Percentiles rank a stretch among this genome's conserved stretches.
phyloP scores from a whole-genome alignment of 2,113 vertebrate species.

The Jacana jacana region DNA sequence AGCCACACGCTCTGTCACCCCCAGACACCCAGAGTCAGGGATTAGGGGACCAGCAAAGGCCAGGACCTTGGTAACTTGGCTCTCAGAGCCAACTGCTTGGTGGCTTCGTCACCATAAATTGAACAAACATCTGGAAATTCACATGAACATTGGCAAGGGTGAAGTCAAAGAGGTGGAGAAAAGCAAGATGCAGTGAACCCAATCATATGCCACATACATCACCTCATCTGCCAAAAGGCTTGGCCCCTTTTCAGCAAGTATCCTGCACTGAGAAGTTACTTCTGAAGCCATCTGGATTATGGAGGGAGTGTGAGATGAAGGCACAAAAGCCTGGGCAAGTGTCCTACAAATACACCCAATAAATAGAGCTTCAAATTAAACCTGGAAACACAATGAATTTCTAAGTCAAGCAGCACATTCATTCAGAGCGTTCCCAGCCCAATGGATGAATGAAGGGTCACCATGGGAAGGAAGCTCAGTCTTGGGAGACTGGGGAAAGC shows the following conservation, averaged over 20 bases:
- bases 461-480: not conserved
- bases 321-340: not conserved
- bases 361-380: not conserved
- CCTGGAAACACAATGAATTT: not conserved
- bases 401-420: not conserved
- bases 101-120: not conserved
- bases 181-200: not conserved
- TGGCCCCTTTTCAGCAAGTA: not conserved
- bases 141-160: accelerated
- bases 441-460: accelerated
- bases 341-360: not conserved
- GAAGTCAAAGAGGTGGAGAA: not conserved
- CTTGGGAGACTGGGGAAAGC: not conserved
- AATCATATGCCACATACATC: not conserved
- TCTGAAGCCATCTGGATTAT: not conserved
- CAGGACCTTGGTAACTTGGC: not conserved
- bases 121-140: not conserved
- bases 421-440: not conserved
- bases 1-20: not conserved
- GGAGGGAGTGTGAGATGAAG: not conserved
- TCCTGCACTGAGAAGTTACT: not conserved
- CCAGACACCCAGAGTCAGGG: not conserved
- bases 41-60: not conserved
- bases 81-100: not conserved
- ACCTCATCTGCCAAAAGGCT: not conserved